These are phyloP conservation scores for Gobiocypris rarus DNA, from an alignment of 2,113 vertebrate genomes.

Conservation along the genomic window DNA sequence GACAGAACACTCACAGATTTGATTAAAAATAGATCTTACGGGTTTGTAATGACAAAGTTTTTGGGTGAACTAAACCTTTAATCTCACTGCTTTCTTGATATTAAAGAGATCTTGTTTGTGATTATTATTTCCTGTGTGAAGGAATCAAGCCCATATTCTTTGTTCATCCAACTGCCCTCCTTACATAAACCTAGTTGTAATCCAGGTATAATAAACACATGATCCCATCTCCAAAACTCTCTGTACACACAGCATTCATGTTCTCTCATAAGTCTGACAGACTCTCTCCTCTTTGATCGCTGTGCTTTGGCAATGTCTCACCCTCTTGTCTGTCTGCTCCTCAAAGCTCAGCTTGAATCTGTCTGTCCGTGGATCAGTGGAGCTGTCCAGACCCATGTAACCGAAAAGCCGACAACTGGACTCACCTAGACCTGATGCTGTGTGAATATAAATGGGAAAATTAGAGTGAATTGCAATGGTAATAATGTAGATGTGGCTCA, in stretches of 20 bases:
- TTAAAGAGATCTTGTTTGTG: neutral
- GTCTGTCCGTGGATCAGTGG: slow-evolving; percentile 80
- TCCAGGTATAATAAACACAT: neutral
- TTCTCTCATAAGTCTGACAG: slow-evolving; percentile 24
- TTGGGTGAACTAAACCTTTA: neutral
- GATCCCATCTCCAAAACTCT: slow-evolving; percentile 7
- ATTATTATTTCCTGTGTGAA: neutral
- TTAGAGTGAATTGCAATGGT: neutral
- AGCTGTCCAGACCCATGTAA: slow-evolving; percentile 92
- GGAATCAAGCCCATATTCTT: neutral
- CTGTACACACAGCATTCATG: slow-evolving; percentile 14
- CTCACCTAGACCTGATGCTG: slow-evolving; percentile 77
- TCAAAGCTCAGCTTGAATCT: slow-evolving; percentile 88
- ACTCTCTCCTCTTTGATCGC: slow-evolving; percentile 2
- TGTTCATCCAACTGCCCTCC: neutral
- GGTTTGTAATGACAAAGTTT: too few species aligned
- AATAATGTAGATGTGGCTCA: neutral
- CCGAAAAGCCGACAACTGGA: slow-evolving; percentile 76
- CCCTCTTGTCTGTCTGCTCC: slow-evolving; percentile 82
- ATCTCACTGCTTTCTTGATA: neutral
- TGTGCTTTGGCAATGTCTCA: slow-evolving; percentile 63
- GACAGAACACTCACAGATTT: too few species aligned
- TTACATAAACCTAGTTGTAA: neutral
- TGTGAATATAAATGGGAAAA: neutral
- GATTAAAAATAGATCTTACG: too few species aligned